Evolutionary conservation across 2,797 vertebrate species (phyloP), one percentile per base, ranked within the genome.

Genomic region (Gymnodraco acuticeps): DNA sequence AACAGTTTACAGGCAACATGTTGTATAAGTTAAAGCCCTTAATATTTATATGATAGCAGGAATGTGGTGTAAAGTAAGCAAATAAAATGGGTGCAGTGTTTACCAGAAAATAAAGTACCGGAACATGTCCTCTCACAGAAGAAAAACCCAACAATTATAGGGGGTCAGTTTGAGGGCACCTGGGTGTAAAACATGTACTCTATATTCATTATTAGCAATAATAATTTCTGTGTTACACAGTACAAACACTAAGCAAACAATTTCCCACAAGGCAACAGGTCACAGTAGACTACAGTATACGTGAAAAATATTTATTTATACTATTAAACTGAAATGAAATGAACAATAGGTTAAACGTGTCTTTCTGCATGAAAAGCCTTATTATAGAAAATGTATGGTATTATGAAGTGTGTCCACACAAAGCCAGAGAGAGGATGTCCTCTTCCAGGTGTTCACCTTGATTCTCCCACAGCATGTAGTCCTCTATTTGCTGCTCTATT

Each of bases 361-460:
- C 33, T 38, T 7, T 38, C 33, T 9, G 33, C 33, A 38, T 38
- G 7, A 38, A 38, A 38, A 38, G 7, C 33, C 3, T 14, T 46
- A n/a, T 50, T 9, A 2, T 20, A 46, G 1, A 19, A 31, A 41
- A 1, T 56, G 10, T 31, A 46, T 31, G 4, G 5, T 10, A 9
- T 42, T 20, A 20, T 47, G n/a, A n/a, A 19, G 41, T 56, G 19
- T 38, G n/a, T 54, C 45, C 59, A 55, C 61, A 69, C 12, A 51
- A 12, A 50, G 51, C 11, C 7, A 10, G 17, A 51, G 11, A 52
- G 11, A 52, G 20, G n/a, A 5, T 47, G 52, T 33, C 19, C 20
- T 42, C 31, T 43, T 56, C 14, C 10, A 16, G 11, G 5, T 23
- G 41, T 52, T 76, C 60, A 75, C 42, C 42, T 68, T 56, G 16